Conservation (phyloP, 2,888 invertebrate species). For the Xestia ashworthii region DNA sequence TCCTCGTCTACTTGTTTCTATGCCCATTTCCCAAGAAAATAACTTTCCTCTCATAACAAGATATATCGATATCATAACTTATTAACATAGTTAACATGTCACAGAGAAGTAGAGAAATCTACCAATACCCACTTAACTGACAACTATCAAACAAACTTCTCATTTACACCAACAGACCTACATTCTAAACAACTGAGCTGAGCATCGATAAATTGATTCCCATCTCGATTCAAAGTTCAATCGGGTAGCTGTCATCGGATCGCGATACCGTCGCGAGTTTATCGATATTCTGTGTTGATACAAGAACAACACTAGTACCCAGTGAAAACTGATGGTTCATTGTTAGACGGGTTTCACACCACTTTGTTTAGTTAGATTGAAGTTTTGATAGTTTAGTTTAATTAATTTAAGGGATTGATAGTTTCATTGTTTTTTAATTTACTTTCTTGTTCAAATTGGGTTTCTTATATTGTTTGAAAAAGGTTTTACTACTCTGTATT, state of each 20-base stretch:
- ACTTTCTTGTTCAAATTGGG: background rate
- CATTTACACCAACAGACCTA: slow-evolving; percentile 51
- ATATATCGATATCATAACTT: slow-evolving; percentile 21
- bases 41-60: slow-evolving; percentile 1
- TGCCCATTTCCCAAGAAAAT: background rate
- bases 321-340: slow-evolving; percentile 72
- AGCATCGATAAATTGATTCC: slow-evolving; percentile 65
- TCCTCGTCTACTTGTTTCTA: background rate
- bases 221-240: slow-evolving; percentile 70
- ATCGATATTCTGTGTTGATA: slow-evolving; percentile 71
- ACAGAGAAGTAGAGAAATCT: slow-evolving; percentile 25
- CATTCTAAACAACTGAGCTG: slow-evolving; percentile 49
- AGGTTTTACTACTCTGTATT: background rate
- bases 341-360: slow-evolving; percentile 36
- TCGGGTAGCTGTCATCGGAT: slow-evolving; percentile 69
- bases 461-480: background rate
- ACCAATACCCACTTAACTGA: slow-evolving; percentile 30
- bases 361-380: slow-evolving; percentile 16
- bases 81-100: slow-evolving; percentile 22
- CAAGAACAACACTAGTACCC: slow-evolving; percentile 68
- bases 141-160: slow-evolving; percentile 44
- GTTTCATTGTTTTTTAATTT: background rate
- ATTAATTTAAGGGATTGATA: background rate
- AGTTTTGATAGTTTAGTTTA: slow-evolving; percentile 9
- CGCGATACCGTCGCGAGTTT: slow-evolving; percentile 70